phyloP scores from a whole-genome alignment of 1,140 invertebrate species.

The Ceratina australensis region DNA sequence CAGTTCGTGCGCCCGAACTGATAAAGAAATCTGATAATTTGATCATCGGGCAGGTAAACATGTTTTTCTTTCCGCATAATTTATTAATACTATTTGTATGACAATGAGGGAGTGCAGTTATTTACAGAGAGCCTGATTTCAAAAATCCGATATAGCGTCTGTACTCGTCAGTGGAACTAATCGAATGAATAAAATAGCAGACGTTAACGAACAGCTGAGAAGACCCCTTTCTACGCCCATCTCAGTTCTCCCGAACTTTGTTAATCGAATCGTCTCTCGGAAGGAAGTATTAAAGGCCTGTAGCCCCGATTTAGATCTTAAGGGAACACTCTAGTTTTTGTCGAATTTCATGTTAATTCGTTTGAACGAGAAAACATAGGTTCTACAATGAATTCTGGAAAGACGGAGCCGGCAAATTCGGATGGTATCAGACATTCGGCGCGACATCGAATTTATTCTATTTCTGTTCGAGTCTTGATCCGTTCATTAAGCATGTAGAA shows the following conservation, averaged over 20 bases:
- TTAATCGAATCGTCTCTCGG: conserved; percentile 69
- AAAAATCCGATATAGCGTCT: conserved; percentile 37
- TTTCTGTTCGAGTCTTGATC: too few relatives aligned
- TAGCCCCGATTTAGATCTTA: neutral
- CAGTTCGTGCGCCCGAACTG: neutral
- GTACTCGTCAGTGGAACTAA: conserved; percentile 61
- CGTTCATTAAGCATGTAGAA: too few relatives aligned
- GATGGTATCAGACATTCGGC: too few relatives aligned
- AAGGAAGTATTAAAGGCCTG: conserved; percentile 68
- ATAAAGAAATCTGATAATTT: too few relatives aligned
- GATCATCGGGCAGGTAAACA: too few relatives aligned
- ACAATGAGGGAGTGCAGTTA: too few relatives aligned
- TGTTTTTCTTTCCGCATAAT: too few relatives aligned
- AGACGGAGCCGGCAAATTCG: too few relatives aligned
- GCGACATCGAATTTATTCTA: too few relatives aligned
- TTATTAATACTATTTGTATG: too few relatives aligned
- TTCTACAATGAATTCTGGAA: too few relatives aligned
- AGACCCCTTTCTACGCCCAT: conserved; percentile 57
- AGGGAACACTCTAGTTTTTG: neutral
- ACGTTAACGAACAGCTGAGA: conserved; percentile 62
- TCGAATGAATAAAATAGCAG: conserved; percentile 70
- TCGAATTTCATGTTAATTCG: neutral
- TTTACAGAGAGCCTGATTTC: too few relatives aligned
- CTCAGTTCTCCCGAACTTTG: conserved; percentile 63
- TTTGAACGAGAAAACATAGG: neutral